Base-by-base conservation (phyloP, 2,888 invertebrate species). In the Sisyra nigra region DNA sequence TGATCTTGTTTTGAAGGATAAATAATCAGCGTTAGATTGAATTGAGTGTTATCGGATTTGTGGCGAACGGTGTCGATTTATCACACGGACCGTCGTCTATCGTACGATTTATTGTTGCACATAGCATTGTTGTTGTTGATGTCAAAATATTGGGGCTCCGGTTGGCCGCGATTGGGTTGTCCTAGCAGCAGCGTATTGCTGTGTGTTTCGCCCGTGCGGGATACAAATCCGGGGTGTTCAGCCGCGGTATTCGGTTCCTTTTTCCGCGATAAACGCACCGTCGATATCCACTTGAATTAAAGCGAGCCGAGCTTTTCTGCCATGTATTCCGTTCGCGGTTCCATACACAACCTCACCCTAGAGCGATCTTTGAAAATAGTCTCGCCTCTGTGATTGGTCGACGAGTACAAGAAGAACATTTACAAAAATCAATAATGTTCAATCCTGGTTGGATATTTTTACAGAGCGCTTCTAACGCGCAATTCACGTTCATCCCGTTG, bases 381-480 rank as follows among this genome's bases (percentile, higher is more conserved):
- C 58, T 60, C 58, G 59, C 61, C 62, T 59, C 63, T 64, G 61
- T 63, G 62, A 64, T 64, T 64, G 63, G 63, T 63, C 63, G 42
- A 6, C 11, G 10, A 30, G 11, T 61, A 61, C 61, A 59, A 62
- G 66, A 68, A 62, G 66, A 68, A 63, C 68, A 69, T 70, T 66
- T 62, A 62, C 70, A 73, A 73, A 72, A 73, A 73, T 72, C 72
- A 72, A 72, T 72, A 72, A 66, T 66, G 66, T 67, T 68, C 68
- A 69, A 69, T 62, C 62, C 62, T 60, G 61, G 61, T 61, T 40
- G 47, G 33, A 14, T 41, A 63, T 63, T 63, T 65, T 64, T 63
- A 61, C 60, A 56, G 56, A 59, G 43, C 32, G 38, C 29, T 31
- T 14, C 31, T 30, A 30, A 17, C 31, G 37, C 43, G 43, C 43